phyloP scores from a whole-genome alignment of 2,888 invertebrate species.

The Tenodera sinensis region DNA sequence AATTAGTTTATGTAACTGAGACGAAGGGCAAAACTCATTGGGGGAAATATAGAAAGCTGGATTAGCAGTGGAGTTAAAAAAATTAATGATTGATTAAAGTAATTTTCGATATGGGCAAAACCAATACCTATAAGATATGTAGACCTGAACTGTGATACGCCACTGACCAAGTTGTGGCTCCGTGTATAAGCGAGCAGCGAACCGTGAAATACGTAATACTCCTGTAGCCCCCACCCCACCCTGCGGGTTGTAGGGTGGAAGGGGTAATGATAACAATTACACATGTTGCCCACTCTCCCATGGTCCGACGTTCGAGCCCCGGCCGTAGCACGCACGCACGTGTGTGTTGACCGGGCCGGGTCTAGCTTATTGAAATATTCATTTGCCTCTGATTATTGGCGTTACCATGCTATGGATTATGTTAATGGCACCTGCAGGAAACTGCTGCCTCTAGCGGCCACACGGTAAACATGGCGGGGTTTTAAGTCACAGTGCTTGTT shows the following conservation, averaged over 20 bases:
- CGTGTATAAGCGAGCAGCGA: background rate
- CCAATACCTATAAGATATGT: background rate
- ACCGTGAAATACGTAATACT: background rate
- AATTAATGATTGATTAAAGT: too few relatives aligned
- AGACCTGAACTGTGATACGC: background rate
- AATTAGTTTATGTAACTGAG: too few relatives aligned
- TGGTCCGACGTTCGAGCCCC: background rate
- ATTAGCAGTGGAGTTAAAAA: too few relatives aligned
- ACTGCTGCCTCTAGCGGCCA: background rate
- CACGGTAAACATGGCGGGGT: background rate
- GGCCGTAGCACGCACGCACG: background rate
- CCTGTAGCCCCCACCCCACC: background rate
- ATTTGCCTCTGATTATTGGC: background rate
- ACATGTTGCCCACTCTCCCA: background rate
- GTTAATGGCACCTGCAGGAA: background rate
- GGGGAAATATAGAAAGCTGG: too few relatives aligned
- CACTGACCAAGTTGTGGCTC: background rate
- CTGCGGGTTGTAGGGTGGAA: background rate
- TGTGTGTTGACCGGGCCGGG: background rate
- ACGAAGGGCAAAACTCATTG: too few relatives aligned
- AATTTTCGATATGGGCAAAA: too few relatives aligned
- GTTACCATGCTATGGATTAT: background rate
- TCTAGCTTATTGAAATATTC: background rate
- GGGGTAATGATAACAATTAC: constrained; percentile 3
- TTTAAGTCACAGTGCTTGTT: background rate